These are phyloP conservation scores for Indri indri DNA, from an alignment of 2,113 vertebrate genomes.

Conservation along the genomic window DNA sequence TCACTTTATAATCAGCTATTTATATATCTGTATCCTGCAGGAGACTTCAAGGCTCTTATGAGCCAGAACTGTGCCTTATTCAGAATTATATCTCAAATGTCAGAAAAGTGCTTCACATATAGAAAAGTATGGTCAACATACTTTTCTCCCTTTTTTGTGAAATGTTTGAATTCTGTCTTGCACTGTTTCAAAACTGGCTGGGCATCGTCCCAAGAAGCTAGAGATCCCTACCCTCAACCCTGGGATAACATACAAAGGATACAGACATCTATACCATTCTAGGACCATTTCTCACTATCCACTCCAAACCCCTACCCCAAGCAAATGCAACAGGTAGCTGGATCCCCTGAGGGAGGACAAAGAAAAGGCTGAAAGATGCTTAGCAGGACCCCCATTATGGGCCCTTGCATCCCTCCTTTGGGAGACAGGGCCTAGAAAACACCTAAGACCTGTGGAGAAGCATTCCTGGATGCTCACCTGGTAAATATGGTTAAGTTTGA, in stretches of 20 bases:
- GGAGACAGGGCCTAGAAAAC: neutral
- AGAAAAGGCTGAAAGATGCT: neutral
- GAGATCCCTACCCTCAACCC: neutral
- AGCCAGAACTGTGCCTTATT: neutral
- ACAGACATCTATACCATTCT: neutral
- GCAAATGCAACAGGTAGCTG: neutral
- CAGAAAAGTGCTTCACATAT: neutral
- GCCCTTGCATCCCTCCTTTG: neutral
- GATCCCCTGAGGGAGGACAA: neutral
- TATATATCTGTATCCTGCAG: neutral
- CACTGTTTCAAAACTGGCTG: neutral
- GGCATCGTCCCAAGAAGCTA: neutral
- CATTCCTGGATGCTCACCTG: conserved; percentile 85
- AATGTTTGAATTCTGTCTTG: conserved; percentile 7
- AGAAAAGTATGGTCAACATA: neutral
- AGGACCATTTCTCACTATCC: neutral
- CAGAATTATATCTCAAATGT: conserved; percentile 13
- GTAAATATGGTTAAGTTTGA: conserved; percentile 97
- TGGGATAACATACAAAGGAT: neutral
- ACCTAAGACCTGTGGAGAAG: neutral
- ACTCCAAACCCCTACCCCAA: neutral
- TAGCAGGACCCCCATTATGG: neutral
- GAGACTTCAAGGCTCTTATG: conserved; percentile 11
- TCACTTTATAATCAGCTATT: neutral
- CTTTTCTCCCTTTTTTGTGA: neutral